Evolutionary conservation across 2,888 invertebrate genomes (phyloP), one percentile per base, ranked within the genome.

Genomic region (Frankliniella intonsa): DNA sequence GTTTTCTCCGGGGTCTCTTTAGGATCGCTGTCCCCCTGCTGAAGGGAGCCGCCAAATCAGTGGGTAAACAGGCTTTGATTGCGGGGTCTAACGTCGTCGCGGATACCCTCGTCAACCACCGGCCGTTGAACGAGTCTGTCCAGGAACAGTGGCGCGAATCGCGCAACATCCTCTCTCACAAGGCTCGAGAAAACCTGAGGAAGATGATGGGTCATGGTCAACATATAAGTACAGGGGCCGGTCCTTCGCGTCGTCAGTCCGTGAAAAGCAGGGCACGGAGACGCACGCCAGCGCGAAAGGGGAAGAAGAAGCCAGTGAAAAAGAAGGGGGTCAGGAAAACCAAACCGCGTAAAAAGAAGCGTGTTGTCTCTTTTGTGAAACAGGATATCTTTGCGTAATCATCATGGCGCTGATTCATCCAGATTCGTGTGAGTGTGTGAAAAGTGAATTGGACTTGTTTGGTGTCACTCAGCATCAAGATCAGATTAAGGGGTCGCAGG

Each of bases 401-500:
- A 81, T 82, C 80, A 85, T 85, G 85, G 83, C 85, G 3, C 85
- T 84, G 82, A 38, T 84, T 69, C 84, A 85, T 81, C 51, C 83
- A 14, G 82, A 83, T 27, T 84, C 84, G 50, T 83, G 84, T 83
- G 85, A 85, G 81, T 84, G 85, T 82, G 80, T 83, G 2, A 84
- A 85, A 80, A 83, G 83, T 0, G 84, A 85, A 83, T 82, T 85
- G 3, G 85, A 85, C 62, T 81, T 86, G 10, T 86, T 86, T 82
- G 82, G 83, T 3, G 25, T 86, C 80, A 85, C 86, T 0, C 84
- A 85, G 12, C 85, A 85, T 19, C 85, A 85, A 82, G 85, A 84
- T 0, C 83, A 84, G 12, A 85, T 86, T 11, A 85, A 85, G 82
- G 81, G 55, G 9, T 84, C 84, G 0, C 81, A 84, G 11, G 85